Evolutionary conservation across 1,140 invertebrate species (phyloP).

Genomic region (Coptotermes formosanus): DNA sequence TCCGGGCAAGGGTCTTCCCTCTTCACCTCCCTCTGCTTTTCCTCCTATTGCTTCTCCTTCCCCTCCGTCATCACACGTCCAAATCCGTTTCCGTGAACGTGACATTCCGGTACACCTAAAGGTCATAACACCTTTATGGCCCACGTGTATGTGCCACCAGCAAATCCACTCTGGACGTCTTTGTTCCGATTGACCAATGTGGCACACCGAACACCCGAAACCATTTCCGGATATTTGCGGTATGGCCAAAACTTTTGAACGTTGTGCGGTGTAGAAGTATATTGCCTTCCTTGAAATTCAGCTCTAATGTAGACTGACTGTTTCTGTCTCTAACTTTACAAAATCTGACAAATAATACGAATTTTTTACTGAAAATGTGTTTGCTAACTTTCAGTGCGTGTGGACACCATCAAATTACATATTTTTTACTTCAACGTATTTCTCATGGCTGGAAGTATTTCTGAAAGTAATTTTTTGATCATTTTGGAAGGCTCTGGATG

Average conservation of each 20-base stretch:
- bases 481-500: too few species aligned
- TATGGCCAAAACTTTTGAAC: background rate
- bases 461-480: too few species aligned
- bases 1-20: background rate
- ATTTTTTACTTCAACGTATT: too few species aligned
- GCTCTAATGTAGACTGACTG: too few species aligned
- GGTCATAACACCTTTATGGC: background rate
- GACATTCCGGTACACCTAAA: background rate
- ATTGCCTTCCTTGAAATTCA: too few species aligned
- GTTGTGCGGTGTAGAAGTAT: too few species aligned
- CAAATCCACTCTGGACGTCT: background rate
- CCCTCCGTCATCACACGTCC: background rate
- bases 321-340: too few species aligned
- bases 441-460: too few species aligned
- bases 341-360: too few species aligned
- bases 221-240: background rate
- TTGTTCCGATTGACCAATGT: background rate
- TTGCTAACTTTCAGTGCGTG: too few species aligned
- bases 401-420: too few species aligned
- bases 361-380: too few species aligned
- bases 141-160: background rate
- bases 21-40: background rate
- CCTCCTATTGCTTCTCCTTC: background rate
- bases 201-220: background rate
- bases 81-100: constrained; percentile 12